A percentile compares a stretch with the other conserved stretches of the same genome.
phyloP scores from a whole-genome alignment of 2,888 invertebrate genomes.

The Allacma fusca region DNA sequence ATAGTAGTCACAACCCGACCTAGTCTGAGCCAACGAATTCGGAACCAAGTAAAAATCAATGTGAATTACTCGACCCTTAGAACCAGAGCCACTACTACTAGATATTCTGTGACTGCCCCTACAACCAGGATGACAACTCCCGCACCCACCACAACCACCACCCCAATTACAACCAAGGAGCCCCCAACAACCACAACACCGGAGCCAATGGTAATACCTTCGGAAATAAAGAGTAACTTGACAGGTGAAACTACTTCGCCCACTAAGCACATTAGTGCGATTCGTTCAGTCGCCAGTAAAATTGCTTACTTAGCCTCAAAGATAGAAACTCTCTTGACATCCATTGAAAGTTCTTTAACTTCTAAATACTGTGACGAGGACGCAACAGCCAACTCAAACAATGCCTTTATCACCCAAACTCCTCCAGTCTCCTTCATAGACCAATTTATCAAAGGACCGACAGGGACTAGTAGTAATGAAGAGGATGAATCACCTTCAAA shows the following conservation, averaged over 20 bases:
- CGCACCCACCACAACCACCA: conserved; percentile 26
- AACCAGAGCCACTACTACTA: background rate
- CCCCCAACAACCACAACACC: conserved; percentile 30
- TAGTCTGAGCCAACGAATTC: background rate
- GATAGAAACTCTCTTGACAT: conserved; percentile 20
- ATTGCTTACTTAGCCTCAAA: conserved; percentile 33
- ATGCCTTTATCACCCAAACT: background rate
- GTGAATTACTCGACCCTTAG: background rate
- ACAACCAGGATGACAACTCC: conserved; percentile 3
- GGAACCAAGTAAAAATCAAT: background rate
- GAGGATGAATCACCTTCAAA: too few relatives aligned
- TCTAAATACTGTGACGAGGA: background rate
- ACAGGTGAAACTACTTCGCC: background rate
- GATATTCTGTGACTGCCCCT: conserved; percentile 10
- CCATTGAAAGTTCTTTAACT: conserved; percentile 14
- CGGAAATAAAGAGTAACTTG: conserved; percentile 10
- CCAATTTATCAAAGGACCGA: background rate
- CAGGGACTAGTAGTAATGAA: background rate
- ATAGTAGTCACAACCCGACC: background rate
- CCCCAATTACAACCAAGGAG: conserved; percentile 26
- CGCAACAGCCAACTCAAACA: background rate
- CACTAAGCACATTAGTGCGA: conserved; percentile 25
- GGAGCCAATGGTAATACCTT: background rate
- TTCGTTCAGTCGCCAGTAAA: conserved; percentile 19
- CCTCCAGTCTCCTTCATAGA: background rate